Evolutionary conservation across 2,113 vertebrate species (phyloP), one percentile per base, ranked within the genome.

Genomic region (Nibea coibor): DNA sequence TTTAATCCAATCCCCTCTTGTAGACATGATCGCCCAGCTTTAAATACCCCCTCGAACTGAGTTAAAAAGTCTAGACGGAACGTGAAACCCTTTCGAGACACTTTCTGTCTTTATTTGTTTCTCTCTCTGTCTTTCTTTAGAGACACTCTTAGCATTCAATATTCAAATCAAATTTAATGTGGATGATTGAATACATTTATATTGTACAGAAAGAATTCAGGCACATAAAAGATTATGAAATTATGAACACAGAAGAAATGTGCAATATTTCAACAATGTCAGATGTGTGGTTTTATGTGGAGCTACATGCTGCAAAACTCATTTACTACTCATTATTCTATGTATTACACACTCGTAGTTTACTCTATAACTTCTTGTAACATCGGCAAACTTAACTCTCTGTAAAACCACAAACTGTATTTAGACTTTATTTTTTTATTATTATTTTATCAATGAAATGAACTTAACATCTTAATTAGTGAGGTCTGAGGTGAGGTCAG

Each of bases 1-100:
- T 78, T 77, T 77, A 65, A 80, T 77, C 66, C 65, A 67, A 70
- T 80, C 53, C 47, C 47, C 14, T 47, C 31, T 17, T 70, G 20
- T n/a, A 78, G 48, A 59, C 35, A 61, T 58, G 56, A 61, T 70
- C 22, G 54, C 43, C 54, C 26, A 48, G 39, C 50, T 45, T 80
- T 28, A 83, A 74, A 85, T 47, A 66, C 51, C 24, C 31, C 28
- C 71, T 80, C n/a, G n/a, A 54, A 61, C 35, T 4, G 24, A 85
- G 63, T 68, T 69, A 26, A 78, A 79, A 57, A 43, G 50, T 77
- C 63, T 19, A 65, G 22, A 70, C 50, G 39, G 39, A 66, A 47
- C 66, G 24, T 71, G 15, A 66, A 19, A 48, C 35, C 35, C 35
- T 39, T 39, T 39, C 35, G 35, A 35, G 35, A 39, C 35, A 45